Percentiles rank a stretch among this genome's conserved stretches.
phyloP scores from a whole-genome alignment of 2,113 vertebrate genomes.

The Tachuris rubrigastra region DNA sequence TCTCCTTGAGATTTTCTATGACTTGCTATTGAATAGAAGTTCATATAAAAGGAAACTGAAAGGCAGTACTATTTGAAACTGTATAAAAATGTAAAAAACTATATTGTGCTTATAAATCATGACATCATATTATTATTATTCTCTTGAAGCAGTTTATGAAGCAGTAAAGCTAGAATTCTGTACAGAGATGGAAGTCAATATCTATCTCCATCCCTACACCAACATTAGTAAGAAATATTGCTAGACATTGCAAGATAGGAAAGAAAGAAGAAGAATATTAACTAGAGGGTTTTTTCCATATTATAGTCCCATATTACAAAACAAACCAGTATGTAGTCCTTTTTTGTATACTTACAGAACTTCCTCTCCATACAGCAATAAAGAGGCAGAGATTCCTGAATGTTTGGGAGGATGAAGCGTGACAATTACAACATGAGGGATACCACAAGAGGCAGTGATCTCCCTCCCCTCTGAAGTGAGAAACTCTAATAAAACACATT shows the following conservation, averaged over 20 bases:
- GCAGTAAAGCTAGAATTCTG: constrained; percentile 50
- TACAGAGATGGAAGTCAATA: constrained; percentile 49
- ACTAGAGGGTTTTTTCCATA: neutral
- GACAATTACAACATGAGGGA: neutral
- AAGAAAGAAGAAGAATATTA: constrained; percentile 36
- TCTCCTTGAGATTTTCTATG: neutral
- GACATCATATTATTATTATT: constrained; percentile 50
- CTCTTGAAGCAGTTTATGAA: constrained; percentile 57
- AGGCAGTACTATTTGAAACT: constrained; percentile 52
- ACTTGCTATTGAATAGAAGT: neutral
- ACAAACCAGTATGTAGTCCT: neutral
- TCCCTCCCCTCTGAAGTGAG: neutral
- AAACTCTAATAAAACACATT: neutral
- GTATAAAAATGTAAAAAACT: constrained; percentile 31
- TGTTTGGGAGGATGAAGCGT: neutral
- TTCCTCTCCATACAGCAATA: neutral
- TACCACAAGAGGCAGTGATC: neutral
- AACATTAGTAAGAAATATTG: constrained; percentile 44
- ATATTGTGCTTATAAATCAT: constrained; percentile 55
- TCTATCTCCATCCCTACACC: constrained; percentile 1
- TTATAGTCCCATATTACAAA: neutral
- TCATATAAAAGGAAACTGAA: constrained; percentile 49
- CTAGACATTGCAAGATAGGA: constrained; percentile 10
- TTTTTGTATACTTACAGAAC: neutral
- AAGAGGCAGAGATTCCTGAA: neutral